Evolutionary conservation across 2,113 vertebrate genomes (phyloP).

Genomic region (Leucosticte australis): DNA sequence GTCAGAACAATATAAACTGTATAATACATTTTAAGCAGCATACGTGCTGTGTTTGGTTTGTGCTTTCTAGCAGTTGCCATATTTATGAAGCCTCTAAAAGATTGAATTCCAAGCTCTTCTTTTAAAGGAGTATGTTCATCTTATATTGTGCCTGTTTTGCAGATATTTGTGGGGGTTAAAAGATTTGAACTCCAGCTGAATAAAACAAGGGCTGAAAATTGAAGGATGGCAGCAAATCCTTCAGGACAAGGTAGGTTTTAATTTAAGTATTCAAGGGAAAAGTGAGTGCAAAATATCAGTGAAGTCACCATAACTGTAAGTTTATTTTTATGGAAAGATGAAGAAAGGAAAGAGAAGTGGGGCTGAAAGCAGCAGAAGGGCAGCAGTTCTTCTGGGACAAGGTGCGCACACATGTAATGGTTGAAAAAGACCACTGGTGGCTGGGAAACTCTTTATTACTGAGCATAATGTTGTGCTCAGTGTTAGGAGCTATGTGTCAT

Average conservation of each 20-base stretch:
- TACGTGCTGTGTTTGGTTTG: rapidly evolving
- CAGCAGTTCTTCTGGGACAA: neutral
- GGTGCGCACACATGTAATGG: rapidly evolving
- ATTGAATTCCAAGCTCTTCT: neutral
- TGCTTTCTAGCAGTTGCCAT: neutral
- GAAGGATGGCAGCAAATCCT: constrained; percentile 77
- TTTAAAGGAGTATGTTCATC: neutral
- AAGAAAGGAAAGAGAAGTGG: neutral
- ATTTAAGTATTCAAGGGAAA: neutral
- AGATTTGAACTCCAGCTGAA: neutral
- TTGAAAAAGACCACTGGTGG: neutral
- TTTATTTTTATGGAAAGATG: neutral
- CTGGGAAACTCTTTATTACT: neutral
- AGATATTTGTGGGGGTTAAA: constrained; percentile 42
- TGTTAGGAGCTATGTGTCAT: neutral
- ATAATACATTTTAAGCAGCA: neutral
- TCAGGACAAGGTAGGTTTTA: constrained; percentile 74
- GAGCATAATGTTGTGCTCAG: neutral
- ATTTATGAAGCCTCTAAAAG: neutral
- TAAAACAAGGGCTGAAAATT: constrained; percentile 19
- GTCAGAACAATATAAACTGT: neutral
- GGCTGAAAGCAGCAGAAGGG: neutral
- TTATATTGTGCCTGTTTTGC: neutral
- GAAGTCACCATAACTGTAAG: neutral
- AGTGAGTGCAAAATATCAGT: neutral